These are phyloP conservation scores for Daphoenositta chrysoptera DNA, from an alignment of 2,113 vertebrate species.

Conservation along the genomic window DNA sequence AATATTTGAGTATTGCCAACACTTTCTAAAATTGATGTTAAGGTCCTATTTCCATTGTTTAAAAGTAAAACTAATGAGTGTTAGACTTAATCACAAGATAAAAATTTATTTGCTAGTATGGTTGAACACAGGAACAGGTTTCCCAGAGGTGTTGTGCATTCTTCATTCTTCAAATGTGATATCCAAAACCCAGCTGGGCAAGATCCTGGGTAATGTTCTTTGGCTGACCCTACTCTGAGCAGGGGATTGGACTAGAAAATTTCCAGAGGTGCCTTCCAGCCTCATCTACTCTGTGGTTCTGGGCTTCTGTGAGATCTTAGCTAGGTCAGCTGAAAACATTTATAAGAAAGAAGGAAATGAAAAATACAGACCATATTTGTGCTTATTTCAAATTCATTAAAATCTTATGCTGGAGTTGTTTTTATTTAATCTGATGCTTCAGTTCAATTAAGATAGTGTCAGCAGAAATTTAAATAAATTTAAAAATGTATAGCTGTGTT, in stretches of 20 bases:
- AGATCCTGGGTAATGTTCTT: background rate
- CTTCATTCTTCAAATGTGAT: background rate
- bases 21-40: background rate
- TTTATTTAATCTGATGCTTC: background rate
- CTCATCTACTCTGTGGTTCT: background rate
- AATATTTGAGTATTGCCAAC: background rate
- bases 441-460: background rate
- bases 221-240: background rate
- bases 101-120: background rate
- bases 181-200: background rate
- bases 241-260: fast-evolving
- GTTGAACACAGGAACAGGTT: background rate
- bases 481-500: background rate
- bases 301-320: background rate
- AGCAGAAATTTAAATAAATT: background rate
- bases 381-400: background rate
- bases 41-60: background rate
- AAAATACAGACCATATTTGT: background rate
- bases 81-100: background rate
- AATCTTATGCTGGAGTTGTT: background rate
- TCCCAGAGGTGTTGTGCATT: background rate
- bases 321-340: background rate
- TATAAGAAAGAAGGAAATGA: background rate
- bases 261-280: background rate
- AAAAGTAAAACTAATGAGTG: background rate